phyloP scores from a whole-genome alignment of 2,888 invertebrate genomes.

The Lepas anatifera region DNA sequence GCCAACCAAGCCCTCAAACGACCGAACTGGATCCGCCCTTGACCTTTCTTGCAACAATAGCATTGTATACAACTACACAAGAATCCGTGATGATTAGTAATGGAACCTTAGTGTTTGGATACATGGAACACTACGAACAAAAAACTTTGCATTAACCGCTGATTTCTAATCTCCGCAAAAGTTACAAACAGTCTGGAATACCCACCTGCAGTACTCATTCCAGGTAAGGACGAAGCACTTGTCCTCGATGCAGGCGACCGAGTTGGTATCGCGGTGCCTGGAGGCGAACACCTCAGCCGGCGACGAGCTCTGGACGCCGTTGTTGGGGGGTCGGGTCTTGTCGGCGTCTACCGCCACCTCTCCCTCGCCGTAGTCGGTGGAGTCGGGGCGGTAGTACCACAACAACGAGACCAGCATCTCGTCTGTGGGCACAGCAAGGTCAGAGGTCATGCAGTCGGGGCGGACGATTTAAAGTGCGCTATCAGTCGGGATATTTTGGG shows the following conservation, averaged over 20 bases:
- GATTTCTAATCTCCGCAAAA: neutral
- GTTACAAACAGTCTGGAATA: neutral
- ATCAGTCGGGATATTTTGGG: too few species aligned
- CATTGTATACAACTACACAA: too few species aligned
- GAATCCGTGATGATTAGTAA: too few species aligned
- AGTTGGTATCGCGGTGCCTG: conserved; percentile 85
- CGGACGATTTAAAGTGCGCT: too few species aligned
- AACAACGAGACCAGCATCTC: conserved; percentile 33
- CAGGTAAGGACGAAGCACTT: conserved; percentile 92
- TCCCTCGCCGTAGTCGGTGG: conserved; percentile 59
- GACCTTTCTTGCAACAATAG: too few species aligned
- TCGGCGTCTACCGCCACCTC: conserved; percentile 13
- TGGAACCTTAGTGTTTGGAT: too few species aligned
- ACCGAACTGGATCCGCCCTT: too few species aligned
- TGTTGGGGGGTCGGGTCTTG: neutral
- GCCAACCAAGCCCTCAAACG: too few species aligned
- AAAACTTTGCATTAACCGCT: neutral
- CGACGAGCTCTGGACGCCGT: conserved; percentile 60
- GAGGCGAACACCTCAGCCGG: conserved; percentile 90
- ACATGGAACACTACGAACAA: too few species aligned
- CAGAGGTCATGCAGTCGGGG: too few species aligned
- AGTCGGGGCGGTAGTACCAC: conserved; percentile 97
- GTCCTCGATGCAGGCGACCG: conserved; percentile 95
- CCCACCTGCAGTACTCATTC: conserved; percentile 90
- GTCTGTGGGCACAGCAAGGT: conserved; percentile 5